These are phyloP conservation scores for Nansenia antarctica DNA, from an alignment of 2,113 vertebrate genomes.

Conservation along the genomic window DNA sequence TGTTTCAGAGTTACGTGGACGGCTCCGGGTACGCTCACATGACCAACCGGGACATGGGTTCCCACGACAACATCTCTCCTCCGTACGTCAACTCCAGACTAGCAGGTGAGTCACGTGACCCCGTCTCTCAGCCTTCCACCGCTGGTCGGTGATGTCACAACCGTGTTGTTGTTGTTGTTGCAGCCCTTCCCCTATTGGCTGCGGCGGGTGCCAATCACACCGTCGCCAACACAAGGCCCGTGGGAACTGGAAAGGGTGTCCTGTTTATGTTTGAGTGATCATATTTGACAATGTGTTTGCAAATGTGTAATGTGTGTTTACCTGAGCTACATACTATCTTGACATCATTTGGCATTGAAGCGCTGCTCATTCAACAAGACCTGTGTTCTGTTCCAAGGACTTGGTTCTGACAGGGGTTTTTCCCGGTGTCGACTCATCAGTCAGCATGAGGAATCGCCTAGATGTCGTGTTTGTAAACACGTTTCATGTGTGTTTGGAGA, in stretches of 20 bases:
- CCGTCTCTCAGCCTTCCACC: no score
- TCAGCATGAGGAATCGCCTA: background rate
- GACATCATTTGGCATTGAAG: no score
- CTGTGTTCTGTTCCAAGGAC: no score
- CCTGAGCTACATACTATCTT: no score
- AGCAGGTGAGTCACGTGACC: constrained; percentile 82
- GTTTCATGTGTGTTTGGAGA: background rate
- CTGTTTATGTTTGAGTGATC: no score
- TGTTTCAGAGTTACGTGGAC: constrained; percentile 86
- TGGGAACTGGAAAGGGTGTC: background rate
- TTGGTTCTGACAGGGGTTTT: background rate
- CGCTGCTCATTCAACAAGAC: background rate
- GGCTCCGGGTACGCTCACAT: constrained; percentile 88
- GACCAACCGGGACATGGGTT: constrained; percentile 84
- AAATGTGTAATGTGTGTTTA: background rate
- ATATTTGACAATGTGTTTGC: no score
- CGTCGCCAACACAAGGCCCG: no score
- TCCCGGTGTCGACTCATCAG: background rate
- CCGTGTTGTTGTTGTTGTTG: no score
- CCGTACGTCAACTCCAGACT: constrained; percentile 92
- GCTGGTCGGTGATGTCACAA: no score
- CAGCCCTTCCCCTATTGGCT: no score
- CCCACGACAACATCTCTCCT: constrained; percentile 92
- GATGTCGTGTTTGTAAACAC: background rate
- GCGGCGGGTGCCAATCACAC: no score